A percentile compares a stretch with the other conserved stretches of the same genome.
Evolutionary conservation across 2,888 invertebrate species (phyloP).

Genomic region (Odontothrips loti): DNA sequence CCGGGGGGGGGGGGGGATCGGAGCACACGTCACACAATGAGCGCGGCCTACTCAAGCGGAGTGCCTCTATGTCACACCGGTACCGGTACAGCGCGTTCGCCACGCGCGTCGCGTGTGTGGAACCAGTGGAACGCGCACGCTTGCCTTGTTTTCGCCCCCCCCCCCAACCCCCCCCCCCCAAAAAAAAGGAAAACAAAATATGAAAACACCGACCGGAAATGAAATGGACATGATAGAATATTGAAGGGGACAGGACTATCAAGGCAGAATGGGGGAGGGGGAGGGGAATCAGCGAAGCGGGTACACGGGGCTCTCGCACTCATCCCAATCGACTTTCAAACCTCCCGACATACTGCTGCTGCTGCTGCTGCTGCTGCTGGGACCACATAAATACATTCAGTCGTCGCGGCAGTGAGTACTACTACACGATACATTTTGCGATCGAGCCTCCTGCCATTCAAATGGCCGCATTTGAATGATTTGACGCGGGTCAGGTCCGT

Average conservation of each 20-base stretch:
- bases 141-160: background rate
- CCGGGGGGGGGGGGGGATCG: too few relatives aligned
- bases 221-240: background rate
- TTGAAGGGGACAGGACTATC: too few relatives aligned
- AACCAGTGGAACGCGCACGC: too few relatives aligned
- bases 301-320: background rate
- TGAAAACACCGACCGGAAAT: too few relatives aligned
- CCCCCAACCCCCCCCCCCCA: too few relatives aligned
- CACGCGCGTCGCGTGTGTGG: too few relatives aligned
- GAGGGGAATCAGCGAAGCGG: background rate
- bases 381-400: constrained; percentile 36
- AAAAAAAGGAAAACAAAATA: too few relatives aligned
- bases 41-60: too few relatives aligned
- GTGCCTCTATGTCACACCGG: too few relatives aligned
- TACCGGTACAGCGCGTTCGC: too few relatives aligned
- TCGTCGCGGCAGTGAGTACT: constrained; percentile 35
- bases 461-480: constrained; percentile 2
- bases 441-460: background rate
- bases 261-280: constrained; percentile 15
- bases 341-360: background rate
- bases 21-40: too few relatives aligned
- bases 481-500: constrained; percentile 6
- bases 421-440: constrained; percentile 29
- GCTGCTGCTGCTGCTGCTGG: constrained; percentile 34
- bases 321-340: background rate